Conservation (phyloP, 2,888 invertebrate species). For the Siphlonurus alternatus region DNA sequence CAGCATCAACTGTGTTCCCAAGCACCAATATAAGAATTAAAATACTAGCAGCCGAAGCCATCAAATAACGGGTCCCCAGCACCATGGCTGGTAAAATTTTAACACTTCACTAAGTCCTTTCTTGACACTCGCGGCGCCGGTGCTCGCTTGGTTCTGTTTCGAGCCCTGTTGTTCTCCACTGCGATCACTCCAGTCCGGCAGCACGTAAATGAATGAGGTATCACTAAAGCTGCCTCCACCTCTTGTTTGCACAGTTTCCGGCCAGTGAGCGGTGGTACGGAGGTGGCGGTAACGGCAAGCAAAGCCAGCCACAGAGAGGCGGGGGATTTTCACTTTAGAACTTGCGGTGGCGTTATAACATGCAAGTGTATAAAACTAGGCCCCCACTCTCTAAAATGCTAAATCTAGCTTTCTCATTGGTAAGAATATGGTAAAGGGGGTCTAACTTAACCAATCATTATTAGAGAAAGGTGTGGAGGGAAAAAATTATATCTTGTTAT, state of each 20-base stretch:
- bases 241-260: not conserved
- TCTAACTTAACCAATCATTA: not conserved
- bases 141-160: too few species aligned
- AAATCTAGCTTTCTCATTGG: not conserved
- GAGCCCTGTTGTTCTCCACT: too few species aligned
- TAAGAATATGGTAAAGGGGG: not conserved
- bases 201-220: not conserved
- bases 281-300: too few species aligned
- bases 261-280: not conserved
- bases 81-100: not conserved
- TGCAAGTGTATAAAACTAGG: not conserved
- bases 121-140: too few species aligned
- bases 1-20: not conserved
- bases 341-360: not conserved
- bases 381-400: not conserved
- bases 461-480: not conserved
- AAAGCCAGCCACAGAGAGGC: too few species aligned
- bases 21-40: not conserved
- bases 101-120: not conserved
- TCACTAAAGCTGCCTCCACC: not conserved
- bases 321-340: not conserved
- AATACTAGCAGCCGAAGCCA: not conserved
- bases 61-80: not conserved
- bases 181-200: not conserved
- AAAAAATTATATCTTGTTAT: too few species aligned